These are phyloP conservation scores for Peromyscus maniculatus DNA, from an alignment of 2,113 vertebrate species.

Conservation along the genomic window DNA sequence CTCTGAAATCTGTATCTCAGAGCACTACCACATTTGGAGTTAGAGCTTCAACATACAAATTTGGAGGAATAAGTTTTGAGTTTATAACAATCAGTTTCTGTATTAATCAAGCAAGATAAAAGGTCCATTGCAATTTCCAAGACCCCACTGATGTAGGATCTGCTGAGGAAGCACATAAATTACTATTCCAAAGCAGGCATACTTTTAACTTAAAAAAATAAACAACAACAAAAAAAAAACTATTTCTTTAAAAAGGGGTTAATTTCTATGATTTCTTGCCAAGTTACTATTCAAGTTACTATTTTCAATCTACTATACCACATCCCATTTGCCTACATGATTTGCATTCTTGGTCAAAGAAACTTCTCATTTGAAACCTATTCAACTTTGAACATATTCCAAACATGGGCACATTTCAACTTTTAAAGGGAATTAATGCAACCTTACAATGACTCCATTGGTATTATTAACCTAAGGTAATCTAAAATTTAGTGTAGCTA, in stretches of 20 bases:
- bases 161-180: neutral
- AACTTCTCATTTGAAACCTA: neutral
- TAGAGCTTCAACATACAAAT: neutral
- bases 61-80: neutral
- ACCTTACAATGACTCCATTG: neutral
- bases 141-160: neutral
- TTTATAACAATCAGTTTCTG: neutral
- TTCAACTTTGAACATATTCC: neutral
- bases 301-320: neutral
- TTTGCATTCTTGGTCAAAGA: neutral
- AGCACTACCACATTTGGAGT: neutral
- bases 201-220: neutral
- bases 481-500: neutral
- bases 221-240: too few species aligned
- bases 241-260: neutral
- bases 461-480: neutral
- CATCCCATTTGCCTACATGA: neutral
- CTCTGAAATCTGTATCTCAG: neutral
- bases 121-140: neutral
- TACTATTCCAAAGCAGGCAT: neutral
- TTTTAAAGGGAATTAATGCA: neutral
- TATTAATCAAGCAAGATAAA: neutral
- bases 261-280: neutral
- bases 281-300: neutral
- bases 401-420: neutral